phyloP scores from a whole-genome alignment of 2,888 invertebrate species.

The Parascotia fuliginaria region DNA sequence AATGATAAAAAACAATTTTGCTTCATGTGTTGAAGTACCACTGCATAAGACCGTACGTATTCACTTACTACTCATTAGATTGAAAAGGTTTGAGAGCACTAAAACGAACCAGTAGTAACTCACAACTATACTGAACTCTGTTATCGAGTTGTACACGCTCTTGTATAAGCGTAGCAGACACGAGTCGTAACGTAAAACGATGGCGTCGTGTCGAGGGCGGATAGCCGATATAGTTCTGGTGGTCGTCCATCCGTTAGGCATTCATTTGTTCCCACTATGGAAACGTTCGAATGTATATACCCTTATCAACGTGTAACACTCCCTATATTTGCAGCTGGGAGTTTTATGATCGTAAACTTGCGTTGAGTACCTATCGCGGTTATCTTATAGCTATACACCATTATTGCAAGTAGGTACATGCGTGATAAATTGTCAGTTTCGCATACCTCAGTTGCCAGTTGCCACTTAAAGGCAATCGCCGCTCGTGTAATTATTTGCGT shows the following conservation, averaged over 20 bases:
- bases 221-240: slow-evolving; percentile 23
- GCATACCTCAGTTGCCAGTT: no score
- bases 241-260: slow-evolving; percentile 34
- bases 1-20: no score
- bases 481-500: no score
- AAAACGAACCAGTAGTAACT: slow-evolving; percentile 15
- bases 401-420: neutral
- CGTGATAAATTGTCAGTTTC: no score
- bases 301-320: slow-evolving; percentile 34
- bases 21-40: no score
- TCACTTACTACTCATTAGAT: neutral
- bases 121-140: slow-evolving; percentile 11
- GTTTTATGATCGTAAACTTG: slow-evolving; percentile 33
- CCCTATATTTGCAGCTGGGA: slow-evolving; percentile 23
- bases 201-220: slow-evolving; percentile 12
- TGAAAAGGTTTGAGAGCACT: neutral
- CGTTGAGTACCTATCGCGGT: slow-evolving; percentile 8
- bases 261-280: slow-evolving; percentile 28
- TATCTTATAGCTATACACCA: slow-evolving; percentile 17
- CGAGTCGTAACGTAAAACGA: slow-evolving; percentile 3
- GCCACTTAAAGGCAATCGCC: no score
- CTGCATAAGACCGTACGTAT: slow-evolving; percentile 12
- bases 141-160: slow-evolving; percentile 3
- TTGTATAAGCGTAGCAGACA: neutral
- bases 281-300: slow-evolving; percentile 14